These are phyloP conservation scores for Drosophila borealis DNA, from an alignment of 2,888 invertebrate species.

Conservation along the genomic window DNA sequence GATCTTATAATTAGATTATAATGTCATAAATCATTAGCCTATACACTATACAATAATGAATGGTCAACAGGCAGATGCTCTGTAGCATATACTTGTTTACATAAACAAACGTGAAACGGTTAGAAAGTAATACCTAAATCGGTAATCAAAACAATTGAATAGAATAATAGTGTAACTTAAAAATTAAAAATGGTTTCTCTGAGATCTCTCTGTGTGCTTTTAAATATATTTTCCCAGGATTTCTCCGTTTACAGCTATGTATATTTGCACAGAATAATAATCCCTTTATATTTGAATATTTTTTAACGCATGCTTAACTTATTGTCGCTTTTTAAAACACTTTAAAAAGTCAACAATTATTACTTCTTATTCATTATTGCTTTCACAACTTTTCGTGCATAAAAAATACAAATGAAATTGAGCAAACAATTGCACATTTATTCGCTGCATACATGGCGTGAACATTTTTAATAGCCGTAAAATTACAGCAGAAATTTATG, in stretches of 20 bases:
- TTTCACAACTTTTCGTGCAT: conserved; percentile 18
- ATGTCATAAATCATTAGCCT: conserved; percentile 3
- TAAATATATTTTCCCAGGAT: no score
- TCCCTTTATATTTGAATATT: not conserved
- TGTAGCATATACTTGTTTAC: no score
- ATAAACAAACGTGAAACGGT: not conserved
- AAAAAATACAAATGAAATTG: conserved; percentile 48
- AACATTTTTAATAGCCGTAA: conserved; percentile 58
- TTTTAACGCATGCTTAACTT: conserved; percentile 1
- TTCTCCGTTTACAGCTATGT: no score
- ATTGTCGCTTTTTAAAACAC: conserved; percentile 1
- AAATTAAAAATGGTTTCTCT: no score
- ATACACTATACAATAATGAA: not conserved
- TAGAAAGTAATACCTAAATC: no score
- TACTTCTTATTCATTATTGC: conserved; percentile 10
- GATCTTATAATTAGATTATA: not conserved
- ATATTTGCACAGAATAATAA: not conserved
- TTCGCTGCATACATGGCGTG: conserved; percentile 32
- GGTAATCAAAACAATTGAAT: no score
- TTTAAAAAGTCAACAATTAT: conserved; percentile 7
- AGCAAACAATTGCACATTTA: conserved; percentile 47
- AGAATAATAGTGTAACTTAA: no score
- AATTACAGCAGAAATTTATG: conserved; percentile 32
- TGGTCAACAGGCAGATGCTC: no score
- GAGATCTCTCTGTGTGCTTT: no score